These are phyloP conservation scores for Brachycybe producta DNA, from an alignment of 2,888 invertebrate genomes.

Conservation along the genomic window DNA sequence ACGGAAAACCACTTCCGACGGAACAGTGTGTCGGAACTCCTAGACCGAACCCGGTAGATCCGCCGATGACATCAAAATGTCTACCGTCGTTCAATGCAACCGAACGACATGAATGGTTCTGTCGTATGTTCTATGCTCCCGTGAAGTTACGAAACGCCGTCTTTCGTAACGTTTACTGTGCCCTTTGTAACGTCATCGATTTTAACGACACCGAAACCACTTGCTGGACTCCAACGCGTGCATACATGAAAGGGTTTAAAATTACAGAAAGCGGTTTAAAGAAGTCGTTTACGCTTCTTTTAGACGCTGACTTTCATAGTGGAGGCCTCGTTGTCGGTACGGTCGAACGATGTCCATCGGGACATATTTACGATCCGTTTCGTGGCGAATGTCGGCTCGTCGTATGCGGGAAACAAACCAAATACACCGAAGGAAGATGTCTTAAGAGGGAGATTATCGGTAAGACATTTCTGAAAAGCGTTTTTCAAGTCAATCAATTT, in stretches of 20 bases:
- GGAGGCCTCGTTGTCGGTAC: background rate
- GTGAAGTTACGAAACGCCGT: background rate
- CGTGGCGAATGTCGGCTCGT: background rate
- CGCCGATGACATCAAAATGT: background rate
- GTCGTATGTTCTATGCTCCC: background rate
- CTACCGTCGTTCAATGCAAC: background rate
- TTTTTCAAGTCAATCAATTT: too few relatives aligned
- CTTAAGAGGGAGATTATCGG: too few relatives aligned
- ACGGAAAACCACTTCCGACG: background rate
- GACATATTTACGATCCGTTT: background rate
- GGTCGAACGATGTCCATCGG: background rate
- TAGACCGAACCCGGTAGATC: background rate
- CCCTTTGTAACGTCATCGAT: background rate
- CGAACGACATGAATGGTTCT: background rate
- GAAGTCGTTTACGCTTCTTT: slow-evolving; percentile 2
- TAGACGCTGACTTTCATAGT: background rate
- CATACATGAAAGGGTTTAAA: background rate
- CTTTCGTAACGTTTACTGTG: slow-evolving; percentile 5
- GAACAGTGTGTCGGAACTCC: too few relatives aligned
- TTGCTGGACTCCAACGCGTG: background rate
- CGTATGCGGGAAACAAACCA: background rate
- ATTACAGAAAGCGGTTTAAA: background rate
- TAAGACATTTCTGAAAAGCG: too few relatives aligned
- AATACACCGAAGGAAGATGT: background rate
- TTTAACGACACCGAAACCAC: background rate